These are phyloP conservation scores for Tribolium freemani DNA, from an alignment of 2,888 invertebrate genomes.

Conservation along the genomic window DNA sequence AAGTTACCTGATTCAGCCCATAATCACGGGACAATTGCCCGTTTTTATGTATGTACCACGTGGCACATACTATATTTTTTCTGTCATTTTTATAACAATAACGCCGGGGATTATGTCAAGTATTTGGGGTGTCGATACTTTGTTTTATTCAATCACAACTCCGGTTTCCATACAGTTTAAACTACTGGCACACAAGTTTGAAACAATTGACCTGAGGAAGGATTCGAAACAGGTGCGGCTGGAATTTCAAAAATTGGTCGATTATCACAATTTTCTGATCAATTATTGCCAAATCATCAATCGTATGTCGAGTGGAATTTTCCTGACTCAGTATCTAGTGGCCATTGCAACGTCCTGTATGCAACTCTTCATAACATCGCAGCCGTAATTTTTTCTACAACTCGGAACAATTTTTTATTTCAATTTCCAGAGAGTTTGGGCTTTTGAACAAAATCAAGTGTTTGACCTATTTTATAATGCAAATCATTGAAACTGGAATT, in stretches of 20 bases:
- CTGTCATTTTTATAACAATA: neutral
- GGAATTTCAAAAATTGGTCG: neutral
- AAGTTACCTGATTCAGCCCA: slow-evolving; percentile 7
- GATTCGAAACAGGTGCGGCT: neutral
- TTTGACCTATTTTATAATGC: slow-evolving; percentile 22
- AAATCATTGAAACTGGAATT: slow-evolving; percentile 21
- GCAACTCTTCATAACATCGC: slow-evolving; percentile 26
- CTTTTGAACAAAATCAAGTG: slow-evolving; percentile 26
- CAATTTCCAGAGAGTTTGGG: slow-evolving; percentile 11
- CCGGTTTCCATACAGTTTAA: slow-evolving; percentile 15
- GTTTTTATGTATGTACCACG: slow-evolving; percentile 17
- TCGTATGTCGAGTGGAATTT: slow-evolving; percentile 8
- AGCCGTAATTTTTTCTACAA: neutral
- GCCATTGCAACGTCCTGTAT: slow-evolving; percentile 21
- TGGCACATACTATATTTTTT: slow-evolving; percentile 13
- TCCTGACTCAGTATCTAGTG: slow-evolving; percentile 16
- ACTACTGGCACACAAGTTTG: slow-evolving; percentile 3
- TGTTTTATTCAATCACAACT: slow-evolving; percentile 1
- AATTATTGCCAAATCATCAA: slow-evolving; percentile 10
- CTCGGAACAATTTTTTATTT: neutral
- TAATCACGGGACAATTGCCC: slow-evolving; percentile 2
- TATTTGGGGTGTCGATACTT: slow-evolving; percentile 23
- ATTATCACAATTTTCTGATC: slow-evolving; percentile 23
- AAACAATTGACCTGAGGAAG: neutral
- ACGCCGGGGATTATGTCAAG: slow-evolving; percentile 9